Conservation (phyloP, 2,888 invertebrate genomes). For the Tortricodes alternella region DNA sequence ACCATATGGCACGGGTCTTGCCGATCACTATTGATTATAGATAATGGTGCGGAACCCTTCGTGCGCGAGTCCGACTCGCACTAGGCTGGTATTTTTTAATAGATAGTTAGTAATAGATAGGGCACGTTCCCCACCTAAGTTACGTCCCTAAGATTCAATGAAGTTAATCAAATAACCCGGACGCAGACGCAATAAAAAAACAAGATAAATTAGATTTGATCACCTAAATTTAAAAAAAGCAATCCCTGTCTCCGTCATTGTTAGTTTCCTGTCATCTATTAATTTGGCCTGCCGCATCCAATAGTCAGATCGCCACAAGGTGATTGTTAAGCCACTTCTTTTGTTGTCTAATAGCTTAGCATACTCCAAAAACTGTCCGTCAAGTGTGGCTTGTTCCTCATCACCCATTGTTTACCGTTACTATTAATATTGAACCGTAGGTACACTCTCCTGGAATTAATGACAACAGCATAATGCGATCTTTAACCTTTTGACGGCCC, state of each 20-base stretch:
- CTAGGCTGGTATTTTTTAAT: too few species aligned
- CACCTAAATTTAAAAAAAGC: slow-evolving; percentile 52
- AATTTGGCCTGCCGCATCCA: slow-evolving; percentile 70
- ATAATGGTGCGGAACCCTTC: too few species aligned
- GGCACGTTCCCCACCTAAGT: too few species aligned
- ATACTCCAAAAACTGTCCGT: slow-evolving; percentile 59
- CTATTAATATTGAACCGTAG: background rate
- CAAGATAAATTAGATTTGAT: background rate
- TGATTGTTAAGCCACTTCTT: slow-evolving; percentile 58
- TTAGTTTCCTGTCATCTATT: slow-evolving; percentile 63
- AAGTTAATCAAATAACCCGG: too few species aligned
- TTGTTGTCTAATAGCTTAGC: slow-evolving; percentile 53
- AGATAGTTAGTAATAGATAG: too few species aligned
- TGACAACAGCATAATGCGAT: background rate
- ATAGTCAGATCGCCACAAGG: slow-evolving; percentile 59
- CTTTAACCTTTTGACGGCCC: too few species aligned
- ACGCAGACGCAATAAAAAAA: background rate
- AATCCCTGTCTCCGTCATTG: slow-evolving; percentile 72
- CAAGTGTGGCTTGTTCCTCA: slow-evolving; percentile 62
- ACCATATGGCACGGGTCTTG: too few species aligned
- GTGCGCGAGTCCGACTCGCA: too few species aligned
- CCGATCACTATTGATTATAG: too few species aligned
- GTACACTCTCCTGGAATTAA: background rate
- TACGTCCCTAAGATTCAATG: too few species aligned
- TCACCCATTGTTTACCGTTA: slow-evolving; percentile 51